Percentiles rank a stretch among this genome's conserved stretches.
Conservation (phyloP, 2,888 invertebrate genomes). For the Eristalis arbustorum region DNA sequence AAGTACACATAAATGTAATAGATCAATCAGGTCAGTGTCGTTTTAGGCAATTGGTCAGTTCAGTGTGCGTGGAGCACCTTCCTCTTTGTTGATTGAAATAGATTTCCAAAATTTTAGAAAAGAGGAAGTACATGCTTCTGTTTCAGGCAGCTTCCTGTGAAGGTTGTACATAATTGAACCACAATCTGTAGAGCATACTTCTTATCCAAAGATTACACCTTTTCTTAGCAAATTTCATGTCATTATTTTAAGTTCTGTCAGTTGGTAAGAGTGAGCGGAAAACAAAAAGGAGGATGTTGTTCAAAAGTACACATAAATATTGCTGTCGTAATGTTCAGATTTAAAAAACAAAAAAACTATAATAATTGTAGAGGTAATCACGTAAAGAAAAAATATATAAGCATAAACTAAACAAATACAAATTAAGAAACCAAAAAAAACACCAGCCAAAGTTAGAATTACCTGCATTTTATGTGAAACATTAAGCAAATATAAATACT, state of each 20-base stretch:
- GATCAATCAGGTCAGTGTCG: slow-evolving; percentile 62
- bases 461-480: slow-evolving; percentile 33
- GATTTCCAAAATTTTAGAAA: neutral
- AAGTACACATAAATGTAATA: neutral
- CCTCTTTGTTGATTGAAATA: slow-evolving; percentile 42
- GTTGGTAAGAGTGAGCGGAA: neutral
- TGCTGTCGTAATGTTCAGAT: neutral
- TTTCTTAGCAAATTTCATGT: neutral
- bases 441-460: slow-evolving; percentile 46
- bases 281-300: neutral
- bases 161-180: neutral
- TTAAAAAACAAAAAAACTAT: too few species aligned
- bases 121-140: neutral
- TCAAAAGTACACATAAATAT: neutral
- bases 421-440: slow-evolving; percentile 65
- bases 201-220: neutral
- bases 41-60: slow-evolving; percentile 68
- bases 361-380: slow-evolving; percentile 26
- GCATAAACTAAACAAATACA: slow-evolving; percentile 28
- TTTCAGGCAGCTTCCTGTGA: neutral
- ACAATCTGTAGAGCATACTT: too few species aligned
- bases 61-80: neutral
- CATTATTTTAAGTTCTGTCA: neutral
- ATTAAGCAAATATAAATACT: slow-evolving; percentile 16
- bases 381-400: slow-evolving; percentile 28